These are phyloP conservation scores for Notolabrus celidotus DNA, from an alignment of 2,797 vertebrate species.

Conservation along the genomic window DNA sequence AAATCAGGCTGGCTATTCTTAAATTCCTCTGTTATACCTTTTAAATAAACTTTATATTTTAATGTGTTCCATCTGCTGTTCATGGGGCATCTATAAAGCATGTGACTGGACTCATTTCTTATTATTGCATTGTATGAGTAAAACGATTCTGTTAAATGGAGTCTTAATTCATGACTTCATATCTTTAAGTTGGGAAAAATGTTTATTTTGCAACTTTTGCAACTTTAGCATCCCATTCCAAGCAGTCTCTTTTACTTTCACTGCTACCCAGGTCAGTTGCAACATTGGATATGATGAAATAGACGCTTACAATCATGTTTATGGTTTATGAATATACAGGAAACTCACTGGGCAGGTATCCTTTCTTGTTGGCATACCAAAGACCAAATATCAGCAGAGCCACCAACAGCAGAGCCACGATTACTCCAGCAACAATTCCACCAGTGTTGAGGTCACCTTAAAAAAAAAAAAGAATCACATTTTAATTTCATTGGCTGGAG, in stretches of 20 bases:
- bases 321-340: no score
- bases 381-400: conserved; percentile 83
- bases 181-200: no score
- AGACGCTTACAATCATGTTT: background rate
- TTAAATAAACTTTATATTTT: no score
- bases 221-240: no score
- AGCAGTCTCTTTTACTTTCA: no score
- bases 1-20: background rate
- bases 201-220: no score
- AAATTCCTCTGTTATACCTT: background rate
- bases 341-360: conserved; percentile 91
- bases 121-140: background rate
- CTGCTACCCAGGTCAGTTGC: background rate
- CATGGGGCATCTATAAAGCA: background rate
- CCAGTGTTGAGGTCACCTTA: conserved; percentile 90
- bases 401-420: conserved; percentile 87
- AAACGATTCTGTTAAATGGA: no score
- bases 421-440: conserved; percentile 90
- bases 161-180: no score
- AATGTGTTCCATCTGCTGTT: background rate
- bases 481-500: conserved; percentile 6
- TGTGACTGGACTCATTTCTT: background rate
- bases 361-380: conserved; percentile 91
- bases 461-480: conserved; percentile 23
- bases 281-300: background rate